Evolutionary conservation across 1,140 invertebrate species (phyloP), one percentile per base, ranked within the genome.

Genomic region (Trypoxylus dichotomus): DNA sequence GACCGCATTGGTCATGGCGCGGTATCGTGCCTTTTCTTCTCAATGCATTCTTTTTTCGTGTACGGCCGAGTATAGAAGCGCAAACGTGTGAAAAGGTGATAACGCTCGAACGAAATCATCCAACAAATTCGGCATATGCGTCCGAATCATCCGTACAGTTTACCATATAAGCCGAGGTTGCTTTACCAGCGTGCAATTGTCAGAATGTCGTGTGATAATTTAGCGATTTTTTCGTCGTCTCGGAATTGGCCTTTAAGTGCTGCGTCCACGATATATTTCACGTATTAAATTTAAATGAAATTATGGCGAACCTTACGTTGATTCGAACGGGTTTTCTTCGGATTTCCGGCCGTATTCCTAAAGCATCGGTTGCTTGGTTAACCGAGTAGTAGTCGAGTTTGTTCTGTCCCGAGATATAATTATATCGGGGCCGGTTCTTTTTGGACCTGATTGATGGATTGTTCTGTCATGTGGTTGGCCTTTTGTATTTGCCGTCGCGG

Each of bases 221-320:
- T 71, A 27, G 25, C 24, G 29, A 29, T 32, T 27, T 27, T 27
- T 71, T 71, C 21, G 21, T 24, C 63, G n/a, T n/a, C 63, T 29
- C 21, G 29, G 13, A 71, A 32, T 71, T 32, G 63, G n/a, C 24
- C 63, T 27, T 32, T 27, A 71, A 71, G 63, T 71, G 63, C 63
- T 32, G 21, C 63, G 25, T n/a, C 21, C 63, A 71, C 24, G 63
- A 71, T 71, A 71, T 71, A 71, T 71, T 71, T 71, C 63, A 71
- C 63, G 63, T 71, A 71, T 71, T 71, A 71, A 71, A 71, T 71
- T 71, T 71, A 32, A 71, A 71, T 71, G 63, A n/a, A 71, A 24
- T 71, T 71, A 71, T 71, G 63, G 63, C 21, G 11, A 71, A 24
- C 29, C 5, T 15, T 15, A 5, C 47, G 15, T 54, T 15, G 47